These are phyloP conservation scores for Epizoanthus stellaris DNA, from an alignment of 92 coral and sea anemone genomes.

Conservation along the genomic window DNA sequence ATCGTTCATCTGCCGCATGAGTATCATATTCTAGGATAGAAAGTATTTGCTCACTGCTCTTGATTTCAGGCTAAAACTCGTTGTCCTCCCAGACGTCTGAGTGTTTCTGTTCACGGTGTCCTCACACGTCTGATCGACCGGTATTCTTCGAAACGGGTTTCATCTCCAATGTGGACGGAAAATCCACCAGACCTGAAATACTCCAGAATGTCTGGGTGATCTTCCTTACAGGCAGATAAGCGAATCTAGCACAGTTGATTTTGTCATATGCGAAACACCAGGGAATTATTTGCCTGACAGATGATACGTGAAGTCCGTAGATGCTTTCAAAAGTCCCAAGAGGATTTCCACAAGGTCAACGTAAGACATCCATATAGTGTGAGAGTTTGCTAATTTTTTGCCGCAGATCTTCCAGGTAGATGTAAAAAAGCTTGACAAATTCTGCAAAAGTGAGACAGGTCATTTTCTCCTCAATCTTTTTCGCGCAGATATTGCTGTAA, in stretches of 20 bases:
- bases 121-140: too few species aligned
- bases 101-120: conserved; percentile 63
- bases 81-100: conserved; percentile 62
- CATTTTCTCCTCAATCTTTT: too few species aligned
- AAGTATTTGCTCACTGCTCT: conserved; percentile 61
- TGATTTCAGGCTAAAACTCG: too few species aligned
- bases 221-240: too few species aligned
- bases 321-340: conserved; percentile 40
- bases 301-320: conserved; percentile 47
- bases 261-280: conserved; percentile 59
- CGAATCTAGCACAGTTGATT: conserved; percentile 53
- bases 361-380: conserved; percentile 43
- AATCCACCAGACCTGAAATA: conserved; percentile 50
- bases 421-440: not conserved
- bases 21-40: too few species aligned
- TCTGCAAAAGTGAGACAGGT: not conserved
- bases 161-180: conserved; percentile 32
- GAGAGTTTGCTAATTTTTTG: conserved; percentile 49
- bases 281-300: conserved; percentile 42
- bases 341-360: conserved; percentile 27
- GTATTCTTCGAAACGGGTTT: conserved; percentile 59
- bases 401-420: not conserved
- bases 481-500: too few species aligned
- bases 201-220: conserved; percentile 47
- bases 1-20: not conserved